Base-by-base conservation (phyloP, 2,888 invertebrate species). In the Idaea biselata region DNA sequence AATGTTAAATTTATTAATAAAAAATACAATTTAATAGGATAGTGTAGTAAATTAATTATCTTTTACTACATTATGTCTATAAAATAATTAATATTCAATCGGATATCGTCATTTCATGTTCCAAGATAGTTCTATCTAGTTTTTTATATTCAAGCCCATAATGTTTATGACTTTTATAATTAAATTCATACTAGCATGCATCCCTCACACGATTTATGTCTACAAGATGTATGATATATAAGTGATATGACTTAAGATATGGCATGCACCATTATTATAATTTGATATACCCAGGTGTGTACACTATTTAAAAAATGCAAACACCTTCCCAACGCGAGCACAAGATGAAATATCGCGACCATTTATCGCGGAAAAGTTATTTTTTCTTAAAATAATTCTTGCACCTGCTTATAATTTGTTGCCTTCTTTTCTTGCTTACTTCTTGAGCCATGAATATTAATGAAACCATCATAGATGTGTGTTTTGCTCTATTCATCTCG, bases 321-420 rank as follows among this genome's bases (percentile, higher is more conserved):
- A 60, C 32, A 18, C 57, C 58, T 54, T 17, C 57, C 58, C 61
- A 53, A 33, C 32, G 31, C 61, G 16, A 18, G 58, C 44, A 11
- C 18, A n/a, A 31, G 56, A 58, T 59, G 60, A 64, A 60, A 54
- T 54, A 61, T 63, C 44, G 58, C 58, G 57, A 53, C 11, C 58
- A 58, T 66, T 55, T 32, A 32, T 60, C 61, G 60, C 53, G 59
- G 60, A 18, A 62, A 65, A 53, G 33, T 55, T 54, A 58, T 56
- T 55, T 16, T 58, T 44, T 44, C 58, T 55, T 59, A 59, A 61
- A 61, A 58, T 44, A 44, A 44, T 31, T 59, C 54, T 59, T 25
- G 59, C 59, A 59, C 59, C 59, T 59, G 59, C 18, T 59, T 59
- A 18, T 53, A 16, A 54, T 59, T 54, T 59, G 59, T 59, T 18